These are phyloP conservation scores for Ptiloglossa arizonensis DNA, from an alignment of 1,140 invertebrate species.

Conservation along the genomic window DNA sequence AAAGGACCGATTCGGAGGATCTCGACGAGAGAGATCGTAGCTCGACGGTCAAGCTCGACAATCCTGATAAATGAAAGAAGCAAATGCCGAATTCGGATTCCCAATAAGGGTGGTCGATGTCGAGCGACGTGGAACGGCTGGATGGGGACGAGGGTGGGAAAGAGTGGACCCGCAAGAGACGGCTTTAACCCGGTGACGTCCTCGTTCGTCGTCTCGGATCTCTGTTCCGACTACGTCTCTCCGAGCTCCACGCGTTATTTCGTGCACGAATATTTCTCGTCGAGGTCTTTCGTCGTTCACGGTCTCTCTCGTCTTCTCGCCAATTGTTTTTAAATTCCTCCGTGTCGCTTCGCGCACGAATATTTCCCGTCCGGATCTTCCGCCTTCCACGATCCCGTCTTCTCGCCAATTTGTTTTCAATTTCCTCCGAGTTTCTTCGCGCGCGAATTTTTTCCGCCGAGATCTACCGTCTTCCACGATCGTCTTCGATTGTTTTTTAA, in stretches of 20 bases:
- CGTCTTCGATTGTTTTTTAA: too few species aligned
- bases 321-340: too few species aligned
- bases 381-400: too few species aligned
- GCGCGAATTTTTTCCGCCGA: too few species aligned
- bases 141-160: conserved; percentile 48
- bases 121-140: conserved; percentile 44
- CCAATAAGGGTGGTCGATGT: conserved; percentile 52
- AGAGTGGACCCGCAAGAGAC: conserved; percentile 46
- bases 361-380: too few species aligned
- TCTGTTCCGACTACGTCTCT: too few species aligned
- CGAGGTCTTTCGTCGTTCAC: neutral
- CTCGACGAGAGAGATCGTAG: conserved; percentile 50
- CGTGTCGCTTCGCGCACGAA: too few species aligned
- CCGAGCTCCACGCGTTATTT: too few species aligned
- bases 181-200: conserved; percentile 48
- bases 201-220: conserved; percentile 32
- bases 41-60: conserved; percentile 68
- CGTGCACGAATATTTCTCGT: conserved; percentile 33
- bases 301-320: neutral
- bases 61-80: conserved; percentile 78
- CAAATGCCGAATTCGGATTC: conserved; percentile 70
- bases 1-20: conserved; percentile 43
- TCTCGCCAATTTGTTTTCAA: too few species aligned
- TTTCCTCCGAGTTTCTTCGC: too few species aligned
- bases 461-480: too few species aligned